Base-by-base conservation (phyloP, 2,888 invertebrate genomes). In the Leuctra nigra region DNA sequence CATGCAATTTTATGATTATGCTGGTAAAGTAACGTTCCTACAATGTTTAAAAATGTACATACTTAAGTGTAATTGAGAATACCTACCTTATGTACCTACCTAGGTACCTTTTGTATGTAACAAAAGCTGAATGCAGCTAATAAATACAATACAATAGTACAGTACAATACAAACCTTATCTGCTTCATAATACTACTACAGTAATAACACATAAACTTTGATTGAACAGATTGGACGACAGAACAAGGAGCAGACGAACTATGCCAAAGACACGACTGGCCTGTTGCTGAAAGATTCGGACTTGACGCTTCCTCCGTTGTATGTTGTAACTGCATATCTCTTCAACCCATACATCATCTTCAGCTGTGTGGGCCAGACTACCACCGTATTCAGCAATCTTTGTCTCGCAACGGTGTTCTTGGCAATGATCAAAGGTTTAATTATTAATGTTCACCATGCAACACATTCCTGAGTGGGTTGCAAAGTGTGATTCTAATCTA, bases 321-420 rank as follows among this genome's bases (percentile, higher is more conserved):
- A 85, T 71, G 89, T 91, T 0, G 73, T 86, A 7, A 79, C 86
- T 20, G 83, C 86, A 1, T 94, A 91, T 72, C 76, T 94, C 39
- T 89, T 93, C 65, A 94, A 93, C 73, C 96, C 96, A 1, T 91
- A 91, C 68, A 83, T 86, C 25, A 80, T 96, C 56, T 75, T 92
- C 55, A 90, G 87, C 65, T 96, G 94, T 74, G 84, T 87, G 25
- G 93, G 89, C 9, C 83, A 87, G 71, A 92, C 95, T 0, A 94
- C 95, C 1, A 92, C 92, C 1, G 89, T 92, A 11, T 83, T 95
- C 63, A 87, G 87, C 64, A 96, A 96, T 74, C 76, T 94, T n/a
- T 77, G 88, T 47, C 74, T 91, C 24, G 82, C 91, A 0, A 66
- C 84, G 3, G 80, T 85, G 52, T 75, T 95, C 29, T 81, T 82